These are phyloP conservation scores for Eulacestoma nigropectus DNA, from an alignment of 2,113 vertebrate genomes.

Conservation along the genomic window DNA sequence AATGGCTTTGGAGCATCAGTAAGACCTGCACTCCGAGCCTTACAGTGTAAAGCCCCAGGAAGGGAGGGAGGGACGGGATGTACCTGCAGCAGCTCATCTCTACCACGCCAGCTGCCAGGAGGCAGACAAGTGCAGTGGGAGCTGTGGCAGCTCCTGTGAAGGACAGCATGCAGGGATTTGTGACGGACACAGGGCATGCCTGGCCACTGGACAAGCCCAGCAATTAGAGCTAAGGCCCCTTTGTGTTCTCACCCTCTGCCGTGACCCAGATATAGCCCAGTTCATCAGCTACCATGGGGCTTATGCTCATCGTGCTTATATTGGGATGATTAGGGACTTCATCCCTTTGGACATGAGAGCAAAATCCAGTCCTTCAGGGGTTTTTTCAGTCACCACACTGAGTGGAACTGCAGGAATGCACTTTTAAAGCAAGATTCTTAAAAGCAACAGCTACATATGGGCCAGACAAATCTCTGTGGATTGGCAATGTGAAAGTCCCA, in stretches of 20 bases:
- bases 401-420: not conserved
- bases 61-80: not conserved
- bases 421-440: not conserved
- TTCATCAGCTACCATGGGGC: not conserved
- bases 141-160: not conserved
- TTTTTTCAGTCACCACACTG: not conserved
- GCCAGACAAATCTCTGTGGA: not conserved
- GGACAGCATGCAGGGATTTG: not conserved
- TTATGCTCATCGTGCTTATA: rapidly evolving
- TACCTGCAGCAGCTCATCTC: not conserved
- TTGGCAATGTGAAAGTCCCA: not conserved
- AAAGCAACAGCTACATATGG: not conserved
- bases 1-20: not conserved
- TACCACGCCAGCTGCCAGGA: not conserved
- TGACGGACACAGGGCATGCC: not conserved
- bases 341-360: not conserved
- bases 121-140: not conserved
- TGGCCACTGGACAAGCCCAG: not conserved
- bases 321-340: not conserved
- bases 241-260: not conserved
- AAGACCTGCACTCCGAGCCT: not conserved
- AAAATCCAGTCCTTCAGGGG: not conserved
- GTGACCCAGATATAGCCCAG: not conserved
- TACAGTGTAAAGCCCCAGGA: not conserved
- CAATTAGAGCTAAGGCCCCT: not conserved